phyloP scores from a whole-genome alignment of 2,113 vertebrate species.

The Myotis yumanensis region DNA sequence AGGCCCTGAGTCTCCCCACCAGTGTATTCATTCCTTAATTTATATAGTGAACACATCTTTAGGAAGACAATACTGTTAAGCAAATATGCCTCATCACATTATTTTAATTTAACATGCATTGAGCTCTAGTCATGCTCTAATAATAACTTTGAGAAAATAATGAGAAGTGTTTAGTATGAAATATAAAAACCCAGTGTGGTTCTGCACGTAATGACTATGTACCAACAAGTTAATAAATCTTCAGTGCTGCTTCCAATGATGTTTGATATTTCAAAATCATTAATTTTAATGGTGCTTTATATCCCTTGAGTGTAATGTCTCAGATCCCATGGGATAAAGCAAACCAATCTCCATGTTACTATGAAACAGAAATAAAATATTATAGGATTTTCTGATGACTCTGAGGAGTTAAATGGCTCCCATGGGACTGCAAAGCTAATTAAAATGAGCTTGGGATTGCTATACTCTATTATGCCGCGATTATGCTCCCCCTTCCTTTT shows the following conservation, averaged over 20 bases:
- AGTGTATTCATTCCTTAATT: slow-evolving; percentile 7
- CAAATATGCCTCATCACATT: not conserved
- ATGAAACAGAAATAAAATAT: slow-evolving; percentile 72
- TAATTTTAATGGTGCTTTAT: slow-evolving; percentile 59
- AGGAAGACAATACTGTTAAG: slow-evolving; percentile 26
- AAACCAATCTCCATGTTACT: slow-evolving; percentile 54
- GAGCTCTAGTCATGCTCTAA: not conserved
- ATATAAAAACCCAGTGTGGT: not conserved
- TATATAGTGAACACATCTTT: not conserved
- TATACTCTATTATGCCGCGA: slow-evolving; percentile 58
- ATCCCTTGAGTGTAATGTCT: slow-evolving; percentile 54
- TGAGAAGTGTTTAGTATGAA: slow-evolving; percentile 48
- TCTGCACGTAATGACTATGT: slow-evolving; percentile 35
- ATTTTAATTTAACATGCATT: slow-evolving; percentile 44
- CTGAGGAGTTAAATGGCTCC: slow-evolving; percentile 57
- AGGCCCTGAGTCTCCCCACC: not conserved
- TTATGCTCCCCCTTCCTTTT: not conserved
- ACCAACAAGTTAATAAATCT: slow-evolving; percentile 68
- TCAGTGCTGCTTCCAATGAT: slow-evolving; percentile 38
- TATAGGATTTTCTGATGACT: slow-evolving; percentile 71
- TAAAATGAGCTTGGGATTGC: slow-evolving; percentile 62
- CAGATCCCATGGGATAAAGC: slow-evolving; percentile 54
- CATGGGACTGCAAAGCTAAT: slow-evolving; percentile 66
- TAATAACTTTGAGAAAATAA: slow-evolving; percentile 52
- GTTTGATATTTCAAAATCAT: slow-evolving; percentile 67